A percentile compares a stretch with the other conserved stretches of the same genome.
These are phyloP conservation scores for Lithobates pipiens DNA, from an alignment of 2,797 vertebrate genomes.

Conservation along the genomic window DNA sequence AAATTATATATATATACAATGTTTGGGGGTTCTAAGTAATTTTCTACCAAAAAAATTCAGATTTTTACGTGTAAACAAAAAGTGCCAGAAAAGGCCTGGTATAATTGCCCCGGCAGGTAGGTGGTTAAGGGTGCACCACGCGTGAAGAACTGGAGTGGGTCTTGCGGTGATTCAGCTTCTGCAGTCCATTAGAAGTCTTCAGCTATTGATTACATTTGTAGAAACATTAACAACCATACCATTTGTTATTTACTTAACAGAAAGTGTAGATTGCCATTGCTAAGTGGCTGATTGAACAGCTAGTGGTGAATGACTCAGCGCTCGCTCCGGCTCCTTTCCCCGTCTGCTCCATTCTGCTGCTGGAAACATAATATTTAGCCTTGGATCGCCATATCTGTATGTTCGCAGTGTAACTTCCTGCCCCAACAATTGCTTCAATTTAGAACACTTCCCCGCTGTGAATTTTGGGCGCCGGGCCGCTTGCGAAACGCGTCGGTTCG, in stretches of 20 bases:
- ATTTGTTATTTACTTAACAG: constrained; percentile 26
- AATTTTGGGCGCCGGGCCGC: neutral
- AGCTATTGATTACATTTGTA: constrained; percentile 24
- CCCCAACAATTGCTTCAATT: neutral
- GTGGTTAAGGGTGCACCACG: no score
- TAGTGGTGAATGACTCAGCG: neutral
- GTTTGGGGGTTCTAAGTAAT: no score
- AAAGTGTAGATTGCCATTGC: constrained; percentile 8
- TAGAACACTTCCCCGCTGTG: neutral
- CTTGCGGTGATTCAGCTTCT: neutral
- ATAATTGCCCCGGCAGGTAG: no score
- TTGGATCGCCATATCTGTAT: neutral
- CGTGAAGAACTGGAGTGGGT: no score
- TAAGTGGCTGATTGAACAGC: constrained; percentile 8
- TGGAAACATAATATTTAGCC: constrained; percentile 22
- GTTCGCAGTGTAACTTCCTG: neutral
- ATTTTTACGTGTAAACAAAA: no score
- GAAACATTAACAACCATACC: constrained; percentile 33
- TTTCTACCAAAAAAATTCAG: no score
- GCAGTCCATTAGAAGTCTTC: constrained; percentile 22
- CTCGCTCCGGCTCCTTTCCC: neutral
- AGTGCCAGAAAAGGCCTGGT: no score
- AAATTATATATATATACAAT: no score
- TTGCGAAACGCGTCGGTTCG: neutral
- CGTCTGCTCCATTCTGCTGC: neutral